Evolutionary conservation across 2,888 invertebrate genomes (phyloP).

Genomic region (Drosophila infuscata): DNA sequence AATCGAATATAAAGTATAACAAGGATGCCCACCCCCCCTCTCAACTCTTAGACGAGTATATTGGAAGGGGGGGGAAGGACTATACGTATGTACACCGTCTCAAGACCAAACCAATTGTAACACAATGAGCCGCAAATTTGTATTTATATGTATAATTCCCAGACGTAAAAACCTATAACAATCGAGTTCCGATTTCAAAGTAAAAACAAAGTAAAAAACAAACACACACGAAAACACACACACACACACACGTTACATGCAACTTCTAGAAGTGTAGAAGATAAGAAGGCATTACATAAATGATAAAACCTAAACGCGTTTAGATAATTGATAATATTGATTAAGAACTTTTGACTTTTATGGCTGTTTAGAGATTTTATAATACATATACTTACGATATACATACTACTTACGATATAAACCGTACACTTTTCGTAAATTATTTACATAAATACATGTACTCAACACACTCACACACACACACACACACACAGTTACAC

Average conservation of each 20-base stretch:
- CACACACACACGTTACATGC: constrained; percentile 19
- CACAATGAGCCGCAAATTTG: constrained; percentile 73
- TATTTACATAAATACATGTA: constrained; percentile 44
- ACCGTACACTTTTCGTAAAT: constrained; percentile 54
- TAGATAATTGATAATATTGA: constrained; percentile 70
- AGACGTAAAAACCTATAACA: constrained; percentile 55
- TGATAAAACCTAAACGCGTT: constrained; percentile 54
- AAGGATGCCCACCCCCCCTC: neutral
- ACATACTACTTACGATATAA: constrained; percentile 41
- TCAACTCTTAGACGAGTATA: neutral
- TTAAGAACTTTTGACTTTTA: constrained; percentile 82
- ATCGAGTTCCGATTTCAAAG: constrained; percentile 73
- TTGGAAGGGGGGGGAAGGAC: constrained; percentile 4
- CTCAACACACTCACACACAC: constrained; percentile 34
- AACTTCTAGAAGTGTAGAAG: constrained; percentile 21
- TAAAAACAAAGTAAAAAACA: constrained; percentile 9
- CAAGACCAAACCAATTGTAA: constrained; percentile 58
- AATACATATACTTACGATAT: constrained; percentile 61
- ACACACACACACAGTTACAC: constrained; percentile 31
- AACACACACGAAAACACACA: neutral
- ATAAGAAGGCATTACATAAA: constrained; percentile 19
- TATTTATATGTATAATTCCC: constrained; percentile 59
- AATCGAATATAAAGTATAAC: constrained; percentile 11
- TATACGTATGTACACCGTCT: constrained; percentile 34
- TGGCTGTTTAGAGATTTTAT: constrained; percentile 83